Evolutionary conservation across 2,797 vertebrate species (phyloP).

Genomic region (Syngnathus acus): DNA sequence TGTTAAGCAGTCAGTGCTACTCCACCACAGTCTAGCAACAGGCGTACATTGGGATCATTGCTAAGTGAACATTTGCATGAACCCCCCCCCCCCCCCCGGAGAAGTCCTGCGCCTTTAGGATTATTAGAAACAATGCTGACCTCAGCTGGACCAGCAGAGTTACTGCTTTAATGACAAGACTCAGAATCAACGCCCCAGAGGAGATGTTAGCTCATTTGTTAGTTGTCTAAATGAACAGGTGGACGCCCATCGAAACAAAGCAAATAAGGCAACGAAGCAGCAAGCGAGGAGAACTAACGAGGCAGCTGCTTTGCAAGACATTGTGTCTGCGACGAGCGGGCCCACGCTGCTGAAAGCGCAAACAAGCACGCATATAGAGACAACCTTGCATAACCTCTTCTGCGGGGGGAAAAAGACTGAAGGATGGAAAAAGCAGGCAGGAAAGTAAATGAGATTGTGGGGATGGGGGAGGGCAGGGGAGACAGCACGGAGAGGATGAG

Average conservation of each 20-base stretch:
- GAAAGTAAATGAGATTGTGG: conserved; percentile 28
- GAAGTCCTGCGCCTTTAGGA: conserved; percentile 26
- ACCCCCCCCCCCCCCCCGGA: background rate
- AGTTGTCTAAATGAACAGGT: conserved; percentile 3
- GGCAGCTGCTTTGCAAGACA: conserved; percentile 31
- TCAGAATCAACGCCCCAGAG: conserved; percentile 6
- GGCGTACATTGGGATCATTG: conserved; percentile 3
- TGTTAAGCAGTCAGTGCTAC: background rate
- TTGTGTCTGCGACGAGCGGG: conserved; percentile 28
- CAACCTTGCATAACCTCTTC: conserved; percentile 27
- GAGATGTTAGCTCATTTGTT: background rate
- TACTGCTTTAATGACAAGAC: conserved; percentile 47
- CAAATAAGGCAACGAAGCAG: conserved; percentile 23
- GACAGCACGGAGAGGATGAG: background rate
- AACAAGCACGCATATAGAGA: conserved; percentile 15
- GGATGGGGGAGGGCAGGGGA: conserved; percentile 4
- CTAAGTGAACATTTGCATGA: conserved; percentile 17
- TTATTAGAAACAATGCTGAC: conserved; percentile 64
- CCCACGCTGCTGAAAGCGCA: conserved; percentile 22
- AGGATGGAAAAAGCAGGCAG: conserved; percentile 21
- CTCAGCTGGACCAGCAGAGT: conserved; percentile 53
- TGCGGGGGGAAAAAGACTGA: conserved; percentile 22
- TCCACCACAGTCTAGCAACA: conserved; percentile 1
- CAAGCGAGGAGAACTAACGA: conserved; percentile 24
- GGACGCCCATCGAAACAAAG: background rate